Percentiles rank a stretch among this genome's conserved stretches.
Evolutionary conservation across 2,113 vertebrate genomes (phyloP).

Genomic region (Zosterops lateralis): DNA sequence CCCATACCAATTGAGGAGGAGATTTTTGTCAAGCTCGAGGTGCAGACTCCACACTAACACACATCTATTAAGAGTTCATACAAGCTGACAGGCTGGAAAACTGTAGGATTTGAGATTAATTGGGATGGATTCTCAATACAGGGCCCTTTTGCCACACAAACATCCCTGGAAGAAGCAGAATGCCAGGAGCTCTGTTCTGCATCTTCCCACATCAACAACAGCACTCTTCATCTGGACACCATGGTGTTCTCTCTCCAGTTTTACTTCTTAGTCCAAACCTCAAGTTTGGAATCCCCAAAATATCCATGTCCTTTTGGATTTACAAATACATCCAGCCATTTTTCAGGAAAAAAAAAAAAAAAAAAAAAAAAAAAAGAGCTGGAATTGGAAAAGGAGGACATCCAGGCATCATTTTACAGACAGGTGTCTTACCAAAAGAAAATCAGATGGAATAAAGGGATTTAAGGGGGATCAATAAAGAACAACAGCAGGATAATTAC

Average conservation of each 20-base stretch:
- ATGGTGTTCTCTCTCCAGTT: background rate
- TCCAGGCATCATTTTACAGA: background rate
- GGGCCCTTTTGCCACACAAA: fast-evolving
- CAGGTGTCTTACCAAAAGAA: background rate
- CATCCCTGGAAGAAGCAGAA: background rate
- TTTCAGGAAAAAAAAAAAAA: fast-evolving
- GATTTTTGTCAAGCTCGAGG: background rate
- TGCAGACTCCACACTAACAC: background rate
- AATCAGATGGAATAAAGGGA: background rate
- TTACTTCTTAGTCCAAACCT: background rate
- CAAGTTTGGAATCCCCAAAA: background rate
- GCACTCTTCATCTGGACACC: background rate
- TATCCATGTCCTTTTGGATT: background rate
- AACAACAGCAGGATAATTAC: background rate
- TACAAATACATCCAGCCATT: background rate
- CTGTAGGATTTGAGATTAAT: background rate
- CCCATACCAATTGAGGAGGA: fast-evolving
- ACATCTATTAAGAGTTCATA: background rate
- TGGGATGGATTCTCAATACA: fast-evolving
- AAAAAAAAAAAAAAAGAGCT: fast-evolving
- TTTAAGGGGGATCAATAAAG: background rate
- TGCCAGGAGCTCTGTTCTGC: background rate
- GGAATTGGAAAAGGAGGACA: background rate
- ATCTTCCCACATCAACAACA: background rate
- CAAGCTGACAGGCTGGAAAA: background rate